Evolutionary conservation across 2,888 invertebrate genomes (phyloP), one percentile per base, ranked within the genome.

Genomic region (Lingula anatina): DNA sequence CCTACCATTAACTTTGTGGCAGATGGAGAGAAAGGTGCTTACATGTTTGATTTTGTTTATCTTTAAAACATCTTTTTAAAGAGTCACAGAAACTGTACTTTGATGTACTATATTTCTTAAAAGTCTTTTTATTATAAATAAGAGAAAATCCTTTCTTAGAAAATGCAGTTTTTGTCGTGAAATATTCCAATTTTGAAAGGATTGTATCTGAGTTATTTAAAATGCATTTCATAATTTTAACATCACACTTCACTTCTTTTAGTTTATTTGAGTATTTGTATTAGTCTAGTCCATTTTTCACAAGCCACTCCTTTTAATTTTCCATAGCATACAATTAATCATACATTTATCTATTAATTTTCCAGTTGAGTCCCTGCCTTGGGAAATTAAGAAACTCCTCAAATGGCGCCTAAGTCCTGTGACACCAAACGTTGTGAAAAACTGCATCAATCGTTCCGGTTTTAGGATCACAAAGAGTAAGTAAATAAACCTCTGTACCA

Each of bases 341-440:
- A 25, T 1, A 12, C 3, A 20, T 46, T 5, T 20, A n/a, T 23
- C 25, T 18, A 9, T 3, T 23, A 18, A 37, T 9, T 28, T 61
- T 62, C 36, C 57, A 79, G 79, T 79, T 31, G 76, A 77, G 47
- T 73, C 70, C 55, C 65, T 88, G 51, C 92, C 93, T 0, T 73
- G 82, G 44, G 85, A 86, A 3, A 82, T 90, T 58, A 83, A 85
- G 61, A 86, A 86, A 64, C 84, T 88, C 56, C 81, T 99, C 44
- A 92, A 92, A 71, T 97, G 97, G 97, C 88, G 92, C 69, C 81
- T 94, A 51, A 94, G 91, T 51, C 88, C 89, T 2, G 92, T 99
- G 49, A 95, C 96, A 37, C 96, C 97, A 0, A 84, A 89, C 61
- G 86, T 97, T 9, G 91, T 99, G 48, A 86, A 91, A 65, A 86